Evolutionary conservation across 2,113 vertebrate species (phyloP).

Genomic region (Pterocles gutturalis): DNA sequence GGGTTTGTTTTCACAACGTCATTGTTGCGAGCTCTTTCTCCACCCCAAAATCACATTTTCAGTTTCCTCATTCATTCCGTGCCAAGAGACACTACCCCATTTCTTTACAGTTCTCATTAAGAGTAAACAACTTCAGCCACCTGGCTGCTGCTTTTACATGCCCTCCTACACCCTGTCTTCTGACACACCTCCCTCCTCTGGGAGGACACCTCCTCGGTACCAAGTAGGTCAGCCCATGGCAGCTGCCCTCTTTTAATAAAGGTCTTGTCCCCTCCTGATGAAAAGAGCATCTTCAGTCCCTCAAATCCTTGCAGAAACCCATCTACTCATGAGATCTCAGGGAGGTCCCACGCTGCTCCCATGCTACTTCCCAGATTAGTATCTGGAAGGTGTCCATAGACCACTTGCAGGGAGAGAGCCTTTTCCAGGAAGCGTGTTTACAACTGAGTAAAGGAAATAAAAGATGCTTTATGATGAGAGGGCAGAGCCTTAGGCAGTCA

Average conservation of each 20-base stretch:
- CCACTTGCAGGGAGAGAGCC: background rate
- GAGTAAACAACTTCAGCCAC: background rate
- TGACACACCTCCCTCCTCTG: background rate
- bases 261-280: background rate
- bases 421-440: background rate
- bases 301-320: background rate
- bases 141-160: background rate
- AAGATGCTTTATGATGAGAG: background rate
- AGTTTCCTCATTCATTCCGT: conserved; percentile 34
- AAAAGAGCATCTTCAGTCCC: background rate
- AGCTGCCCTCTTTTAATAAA: background rate
- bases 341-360: background rate
- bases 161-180: background rate
- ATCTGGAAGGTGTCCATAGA: background rate
- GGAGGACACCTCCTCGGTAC: background rate
- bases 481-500: background rate
- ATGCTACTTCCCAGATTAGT: background rate
- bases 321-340: background rate
- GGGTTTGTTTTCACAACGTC: background rate
- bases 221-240: background rate
- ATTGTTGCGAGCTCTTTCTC: background rate
- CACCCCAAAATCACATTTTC: conserved; percentile 31
- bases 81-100: background rate
- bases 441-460: background rate
- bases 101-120: background rate